Evolutionary conservation across 2,888 invertebrate genomes (phyloP), one percentile per base, ranked within the genome.

Genomic region (Molorchus minor): DNA sequence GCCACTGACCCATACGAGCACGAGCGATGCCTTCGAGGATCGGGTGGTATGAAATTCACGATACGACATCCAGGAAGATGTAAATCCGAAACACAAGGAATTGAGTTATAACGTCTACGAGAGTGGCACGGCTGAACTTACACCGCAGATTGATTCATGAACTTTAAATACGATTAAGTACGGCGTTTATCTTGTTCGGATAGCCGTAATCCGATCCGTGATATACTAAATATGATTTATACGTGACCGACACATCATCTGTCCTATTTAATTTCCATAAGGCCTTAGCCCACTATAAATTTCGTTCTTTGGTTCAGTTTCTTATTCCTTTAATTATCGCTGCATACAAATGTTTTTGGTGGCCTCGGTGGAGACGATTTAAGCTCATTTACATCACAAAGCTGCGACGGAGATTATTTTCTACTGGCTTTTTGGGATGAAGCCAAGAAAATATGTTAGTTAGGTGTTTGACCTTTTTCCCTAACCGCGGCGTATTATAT

Each of bases 171-270:
- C 57, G 52, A 57, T 52, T 57, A 51, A 57, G 36, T 16, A 44
- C 54, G 52, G 58, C 67, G 65, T 67, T 68, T 63, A 65, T 68
- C 67, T 64, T 57, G 63, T 62, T 64, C 56, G 62, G 62, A 55
- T 64, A 58, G 45, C 53, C 43, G 55, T 68, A 68, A 68, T 65
- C 67, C 62, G 58, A 62, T 61, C 65, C 61, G 65, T 66, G 65
- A 68, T 68, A 64, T 68, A 65, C 67, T 68, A 65, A 68, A 68
- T 68, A 68, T 68, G 67, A 68, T 65, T 68, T 65, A 68, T 56
- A 57, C 25, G 43, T 44, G 44, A 45, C 52, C 15, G 43, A 17
- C 29, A 19, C 21, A 45, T 44, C 52, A 41, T 25, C 8, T 8
- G 13, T 19, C 21, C 33, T 33, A 30, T 40, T 56, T 56, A 25